Evolutionary conservation across 92 coral and sea anemone species (phyloP), one percentile per base, ranked within the genome.

Genomic region (Palythoa caribaeorum): DNA sequence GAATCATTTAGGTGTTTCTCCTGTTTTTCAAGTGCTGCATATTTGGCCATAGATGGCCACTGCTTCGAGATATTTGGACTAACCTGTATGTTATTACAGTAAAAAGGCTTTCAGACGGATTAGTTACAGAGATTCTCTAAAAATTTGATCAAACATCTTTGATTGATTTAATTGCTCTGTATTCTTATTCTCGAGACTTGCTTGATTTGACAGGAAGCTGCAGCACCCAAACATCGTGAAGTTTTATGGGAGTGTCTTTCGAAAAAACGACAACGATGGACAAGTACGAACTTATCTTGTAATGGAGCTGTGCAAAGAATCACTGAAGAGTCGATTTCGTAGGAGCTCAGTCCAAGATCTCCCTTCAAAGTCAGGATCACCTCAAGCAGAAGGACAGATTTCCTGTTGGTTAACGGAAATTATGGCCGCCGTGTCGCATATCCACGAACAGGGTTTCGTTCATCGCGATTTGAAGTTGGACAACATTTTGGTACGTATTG

Each of bases 401-500:
- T 73, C 1, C 39, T n/a, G 19, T 6, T 73, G 54, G 78, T 6
- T 73, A 37, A 73, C 12, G 53, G 78, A 73, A 73, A 73, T 73
- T 11, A 11, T 47, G 8, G 16, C 9, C 17, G 78, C 54, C 17
- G 28, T 73, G 52, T 14, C 15, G 3, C 3, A 39, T 16, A 75
- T 75, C 36, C 79, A 75, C 57, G 6, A 39, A 44, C 44, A 21
- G 44, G 59, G 78, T 44, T 75, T 38, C 35, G 57, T 75, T 2
- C 57, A 75, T 75, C 57, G 57, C 19, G 79, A 75, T 47, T 75
- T 75, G 79, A 75, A 75, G 79, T 50, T 75, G 14, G 79, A 75
- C 13, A 75, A 75, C 79, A 15, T 75, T 44, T 75, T 75, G 79
- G 79, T 75, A 75, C 15, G 79, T 75, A 74, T n/a, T n/a, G n/a